Evolutionary conservation across 2,797 vertebrate genomes (phyloP).

Genomic region (Sandelia bainsii): DNA sequence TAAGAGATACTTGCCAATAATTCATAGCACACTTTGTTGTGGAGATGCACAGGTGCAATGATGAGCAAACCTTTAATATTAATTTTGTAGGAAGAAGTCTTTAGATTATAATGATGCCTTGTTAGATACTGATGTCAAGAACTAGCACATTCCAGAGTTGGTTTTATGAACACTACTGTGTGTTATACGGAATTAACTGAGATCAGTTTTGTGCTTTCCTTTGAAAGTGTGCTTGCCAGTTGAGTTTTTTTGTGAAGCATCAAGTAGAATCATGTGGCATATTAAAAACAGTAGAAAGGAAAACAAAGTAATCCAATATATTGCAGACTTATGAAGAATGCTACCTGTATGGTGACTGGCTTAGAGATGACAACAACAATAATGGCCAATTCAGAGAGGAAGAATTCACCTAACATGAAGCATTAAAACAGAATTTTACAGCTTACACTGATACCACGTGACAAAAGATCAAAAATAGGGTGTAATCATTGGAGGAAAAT

Average conservation of each 20-base stretch:
- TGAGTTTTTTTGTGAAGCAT: constrained; percentile 29
- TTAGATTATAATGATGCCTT: not conserved
- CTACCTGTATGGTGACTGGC: constrained; percentile 9
- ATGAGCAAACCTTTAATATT: constrained; percentile 11
- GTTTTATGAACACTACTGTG: constrained; percentile 13
- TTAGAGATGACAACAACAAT: constrained; percentile 32
- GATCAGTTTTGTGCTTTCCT: constrained; percentile 42
- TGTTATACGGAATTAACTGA: constrained; percentile 23
- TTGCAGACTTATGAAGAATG: constrained; percentile 24
- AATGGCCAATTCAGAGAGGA: constrained; percentile 15
- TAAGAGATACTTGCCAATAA: constrained; percentile 18
- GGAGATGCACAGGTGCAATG: not conserved
- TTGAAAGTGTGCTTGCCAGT: constrained; percentile 15
- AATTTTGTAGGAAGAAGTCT: not conserved
- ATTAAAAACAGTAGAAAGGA: constrained; percentile 36
- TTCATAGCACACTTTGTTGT: constrained; percentile 32
- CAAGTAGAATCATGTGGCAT: constrained; percentile 30
- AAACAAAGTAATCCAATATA: constrained; percentile 15
- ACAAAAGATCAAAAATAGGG: constrained; percentile 50
- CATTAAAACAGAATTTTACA: constrained; percentile 49
- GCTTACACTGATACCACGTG: constrained; percentile 37
- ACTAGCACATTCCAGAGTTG: not conserved
- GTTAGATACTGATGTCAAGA: constrained; percentile 5
- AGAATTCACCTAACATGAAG: constrained; percentile 31
- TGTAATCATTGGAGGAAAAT: constrained; percentile 22